Base-by-base conservation (phyloP, 1,140 invertebrate species). In the Eriosoma lanigerum region DNA sequence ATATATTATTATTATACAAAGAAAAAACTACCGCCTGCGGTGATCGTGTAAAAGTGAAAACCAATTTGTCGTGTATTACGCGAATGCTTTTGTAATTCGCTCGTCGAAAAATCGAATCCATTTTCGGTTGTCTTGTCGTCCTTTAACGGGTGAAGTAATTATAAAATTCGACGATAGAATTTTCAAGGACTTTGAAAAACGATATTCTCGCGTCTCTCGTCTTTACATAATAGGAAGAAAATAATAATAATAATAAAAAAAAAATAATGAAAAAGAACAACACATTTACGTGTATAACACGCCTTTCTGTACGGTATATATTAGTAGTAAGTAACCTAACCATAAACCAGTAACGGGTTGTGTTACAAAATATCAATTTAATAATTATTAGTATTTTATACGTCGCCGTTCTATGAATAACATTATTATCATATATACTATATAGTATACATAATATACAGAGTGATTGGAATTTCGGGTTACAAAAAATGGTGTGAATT, bases 311-410 rank as follows among this genome's bases (percentile, higher is more conserved):
- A n/a, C n/a, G 4, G 32, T 48, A 48, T 48, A 38, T n/a, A 17
- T 13, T 12, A 13, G 38, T 68, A n/a, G n/a, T n/a, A n/a, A n/a
- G n/a, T n/a, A n/a, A n/a, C n/a, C n/a, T n/a, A n/a, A n/a, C n/a
- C n/a, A n/a, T n/a, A n/a, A n/a, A n/a, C n/a, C n/a, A n/a, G n/a
- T 66, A 68, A 48, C 44, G 66, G 38, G 66, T 68, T 48, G 24
- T 68, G 38, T 68, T 68, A 68, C 66, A 68, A 68, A 68, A 68
- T 68, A 48, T 68, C 38, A 26, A 68, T 68, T 68, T 48, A 68
- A 68, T 68, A 46, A 68, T 21, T 24, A 68, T 32, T 62, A 62
- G 15, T 6, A 32, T 32, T 12, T 2, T 62, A 62, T 62, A 68
- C 38, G n/a, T 46, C 32, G n/a, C 3, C 12, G n/a, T 13, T n/a